phyloP scores from a whole-genome alignment of 2,797 vertebrate genomes.

The Oreochromis grahami region DNA sequence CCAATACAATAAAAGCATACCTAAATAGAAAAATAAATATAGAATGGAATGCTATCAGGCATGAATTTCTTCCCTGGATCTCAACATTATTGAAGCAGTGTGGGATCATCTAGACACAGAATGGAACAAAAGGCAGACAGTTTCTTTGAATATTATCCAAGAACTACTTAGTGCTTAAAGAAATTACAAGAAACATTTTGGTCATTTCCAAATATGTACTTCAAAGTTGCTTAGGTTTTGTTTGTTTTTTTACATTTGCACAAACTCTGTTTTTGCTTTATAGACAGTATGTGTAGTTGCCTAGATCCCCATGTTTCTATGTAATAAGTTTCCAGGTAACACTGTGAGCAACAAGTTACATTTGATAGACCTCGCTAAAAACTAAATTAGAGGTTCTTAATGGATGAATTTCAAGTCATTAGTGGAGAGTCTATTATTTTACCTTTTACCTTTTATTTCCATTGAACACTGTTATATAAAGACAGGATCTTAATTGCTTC shows the following conservation, averaged over 20 bases:
- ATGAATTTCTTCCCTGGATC: background rate
- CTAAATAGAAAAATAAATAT: background rate
- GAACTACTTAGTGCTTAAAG: background rate
- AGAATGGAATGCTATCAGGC: background rate
- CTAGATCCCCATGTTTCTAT: background rate
- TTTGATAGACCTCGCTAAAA: background rate
- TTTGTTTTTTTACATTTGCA: background rate
- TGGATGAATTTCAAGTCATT: background rate
- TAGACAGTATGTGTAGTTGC: background rate
- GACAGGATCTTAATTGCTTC: background rate
- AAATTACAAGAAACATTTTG: background rate
- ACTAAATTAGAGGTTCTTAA: background rate
- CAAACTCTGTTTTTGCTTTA: background rate
- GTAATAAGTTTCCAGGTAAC: background rate
- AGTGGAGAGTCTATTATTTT: background rate
- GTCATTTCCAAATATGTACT: background rate
- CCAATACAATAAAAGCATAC: background rate
- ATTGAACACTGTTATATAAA: background rate
- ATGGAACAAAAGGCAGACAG: background rate
- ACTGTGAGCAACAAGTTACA: background rate
- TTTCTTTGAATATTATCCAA: background rate
- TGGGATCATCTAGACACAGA: background rate
- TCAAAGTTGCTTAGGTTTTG: background rate
- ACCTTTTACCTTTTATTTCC: background rate
- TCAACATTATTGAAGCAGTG: background rate